Conservation (phyloP, 2,888 invertebrate genomes). For the Polymixis lichenea region DNA sequence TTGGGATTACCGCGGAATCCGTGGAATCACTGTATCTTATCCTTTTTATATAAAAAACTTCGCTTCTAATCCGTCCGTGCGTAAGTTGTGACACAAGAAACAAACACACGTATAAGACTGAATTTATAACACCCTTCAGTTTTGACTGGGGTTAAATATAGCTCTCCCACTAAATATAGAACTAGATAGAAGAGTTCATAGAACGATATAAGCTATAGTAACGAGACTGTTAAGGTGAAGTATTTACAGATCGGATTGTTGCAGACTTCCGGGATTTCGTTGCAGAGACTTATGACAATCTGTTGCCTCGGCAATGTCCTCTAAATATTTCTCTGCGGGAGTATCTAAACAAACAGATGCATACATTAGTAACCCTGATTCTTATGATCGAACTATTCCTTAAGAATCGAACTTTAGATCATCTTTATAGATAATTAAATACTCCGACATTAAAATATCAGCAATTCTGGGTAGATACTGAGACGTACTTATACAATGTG, state of each 20-base stretch:
- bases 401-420: neutral
- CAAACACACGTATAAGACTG: slow-evolving; percentile 47
- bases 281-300: slow-evolving; percentile 13
- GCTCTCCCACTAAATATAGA: slow-evolving; percentile 54
- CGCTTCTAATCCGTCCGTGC: slow-evolving; percentile 28
- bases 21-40: slow-evolving; percentile 24
- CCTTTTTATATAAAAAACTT: slow-evolving; percentile 17
- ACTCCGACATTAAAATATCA: neutral
- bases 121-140: slow-evolving; percentile 64
- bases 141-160: slow-evolving; percentile 64
- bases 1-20: slow-evolving; percentile 14
- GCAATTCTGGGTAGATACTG: slow-evolving; percentile 16
- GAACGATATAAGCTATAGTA: slow-evolving; percentile 58
- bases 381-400: neutral
- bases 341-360: slow-evolving; percentile 8
- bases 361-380: neutral
- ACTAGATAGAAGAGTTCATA: slow-evolving; percentile 61
- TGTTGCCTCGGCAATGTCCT: slow-evolving; percentile 6
- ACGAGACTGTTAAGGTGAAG: slow-evolving; percentile 46
- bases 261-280: slow-evolving; percentile 55
- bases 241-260: slow-evolving; percentile 60
- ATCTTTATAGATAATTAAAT: neutral
- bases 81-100: slow-evolving; percentile 53
- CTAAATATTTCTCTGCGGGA: slow-evolving; percentile 42
- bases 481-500: neutral